phyloP scores from a whole-genome alignment of 2,797 vertebrate genomes.

The Limnodromus scolopaceus region DNA sequence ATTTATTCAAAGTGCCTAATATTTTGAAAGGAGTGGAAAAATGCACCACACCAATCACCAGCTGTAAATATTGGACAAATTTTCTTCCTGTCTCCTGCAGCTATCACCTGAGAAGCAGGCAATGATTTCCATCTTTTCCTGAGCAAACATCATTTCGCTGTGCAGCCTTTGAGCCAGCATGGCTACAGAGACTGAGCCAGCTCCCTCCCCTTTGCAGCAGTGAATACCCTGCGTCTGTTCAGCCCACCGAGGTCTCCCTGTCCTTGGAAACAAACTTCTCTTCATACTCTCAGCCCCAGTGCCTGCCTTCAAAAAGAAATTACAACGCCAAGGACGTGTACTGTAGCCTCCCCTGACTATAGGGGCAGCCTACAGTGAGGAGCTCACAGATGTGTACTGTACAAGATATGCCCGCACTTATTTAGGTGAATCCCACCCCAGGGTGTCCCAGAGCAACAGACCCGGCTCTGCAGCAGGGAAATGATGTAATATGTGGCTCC shows the following conservation, averaged over 20 bases:
- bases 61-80: not conserved
- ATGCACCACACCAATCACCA: not conserved
- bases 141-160: rapidly evolving
- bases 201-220: not conserved
- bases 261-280: not conserved
- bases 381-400: rapidly evolving
- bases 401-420: rapidly evolving
- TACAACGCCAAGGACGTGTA: not conserved
- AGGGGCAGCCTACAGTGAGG: not conserved
- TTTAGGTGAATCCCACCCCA: not conserved
- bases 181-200: not conserved
- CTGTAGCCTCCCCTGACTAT: not conserved
- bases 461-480: not conserved
- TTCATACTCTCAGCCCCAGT: not conserved
- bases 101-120: not conserved
- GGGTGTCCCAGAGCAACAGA: not conserved
- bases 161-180: not conserved
- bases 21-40: not conserved
- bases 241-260: not conserved
- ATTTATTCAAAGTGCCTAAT: not conserved
- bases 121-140: not conserved
- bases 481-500: rapidly evolving
- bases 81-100: not conserved
- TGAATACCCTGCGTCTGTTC: rapidly evolving
- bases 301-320: not conserved